These are phyloP conservation scores for Desoria tigrina DNA, from an alignment of 2,888 invertebrate species.

Conservation along the genomic window DNA sequence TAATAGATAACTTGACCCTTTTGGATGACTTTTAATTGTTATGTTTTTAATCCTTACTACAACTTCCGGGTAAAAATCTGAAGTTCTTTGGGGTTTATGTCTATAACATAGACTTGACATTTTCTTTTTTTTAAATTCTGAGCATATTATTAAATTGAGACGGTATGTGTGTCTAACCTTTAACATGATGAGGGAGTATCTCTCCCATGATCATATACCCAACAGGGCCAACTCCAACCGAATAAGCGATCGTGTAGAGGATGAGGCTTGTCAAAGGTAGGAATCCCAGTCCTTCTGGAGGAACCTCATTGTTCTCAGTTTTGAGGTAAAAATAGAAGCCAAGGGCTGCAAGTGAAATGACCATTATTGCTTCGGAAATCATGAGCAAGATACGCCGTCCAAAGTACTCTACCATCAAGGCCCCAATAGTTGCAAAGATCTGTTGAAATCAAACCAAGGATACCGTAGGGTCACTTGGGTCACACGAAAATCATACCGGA, in stretches of 20 bases:
- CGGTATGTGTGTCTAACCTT: constrained; percentile 21
- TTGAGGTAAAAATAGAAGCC: constrained; percentile 65
- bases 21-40: too few relatives aligned
- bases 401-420: constrained; percentile 64
- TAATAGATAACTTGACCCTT: too few relatives aligned
- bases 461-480: background rate
- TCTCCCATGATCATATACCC: constrained; percentile 57
- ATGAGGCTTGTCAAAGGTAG: constrained; percentile 65
- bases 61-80: too few relatives aligned
- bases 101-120: too few relatives aligned
- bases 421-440: constrained; percentile 63
- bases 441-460: constrained; percentile 9
- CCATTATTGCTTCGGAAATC: constrained; percentile 64
- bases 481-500: background rate
- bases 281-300: constrained; percentile 62
- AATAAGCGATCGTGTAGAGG: constrained; percentile 65
- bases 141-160: background rate
- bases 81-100: too few relatives aligned
- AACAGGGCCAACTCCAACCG: constrained; percentile 66
- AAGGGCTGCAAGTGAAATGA: constrained; percentile 62
- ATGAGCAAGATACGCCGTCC: constrained; percentile 66
- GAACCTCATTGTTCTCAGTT: constrained; percentile 55
- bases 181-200: constrained; percentile 47
- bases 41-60: too few relatives aligned
- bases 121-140: background rate